Evolutionary conservation across 2,797 vertebrate species (phyloP), one percentile per base, ranked within the genome.

Genomic region (Gephyroberyx darwinii): DNA sequence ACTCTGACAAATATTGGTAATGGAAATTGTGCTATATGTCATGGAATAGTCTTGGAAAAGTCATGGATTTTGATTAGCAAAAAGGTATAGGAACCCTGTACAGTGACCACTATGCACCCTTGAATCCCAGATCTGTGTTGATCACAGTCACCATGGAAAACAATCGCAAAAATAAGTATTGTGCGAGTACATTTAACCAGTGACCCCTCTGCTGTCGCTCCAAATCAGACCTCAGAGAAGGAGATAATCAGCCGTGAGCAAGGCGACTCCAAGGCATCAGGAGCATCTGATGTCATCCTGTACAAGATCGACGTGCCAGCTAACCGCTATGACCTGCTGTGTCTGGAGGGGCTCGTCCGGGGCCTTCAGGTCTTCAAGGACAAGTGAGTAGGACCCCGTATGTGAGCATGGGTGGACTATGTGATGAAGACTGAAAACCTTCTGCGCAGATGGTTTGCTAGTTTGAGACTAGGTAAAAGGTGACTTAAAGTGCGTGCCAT

Each of bases 271-370:
- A 97, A 96, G 80, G 96, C 96, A 2, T 92, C 94, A 0, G 96
- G 93, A 1, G 98, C 97, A 0, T 99, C 98, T 1, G 96, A 99
- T 30, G 77, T 95, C 0, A 17, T 98, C 77, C 89, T 99, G 37
- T 99, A 97, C 79, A 99, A 99, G 92, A 98, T 99, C 0, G 98
- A 99, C 7, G 97, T 99, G 17, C 98, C 98, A 14, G 98, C 98
- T 60, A 99, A 99, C 86, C 95, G 98, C 68, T 98, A 99, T 71
- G 98, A 99, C 81, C 94, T 99, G n/a, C 93, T 99, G 3, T 99
- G 98, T 91, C 91, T 99, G 80, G 98, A 99, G 82, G 98, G 98
- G 12, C 81, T 99, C 77, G 96, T 95, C 71, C 94, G 96, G 66
- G 98, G 97, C 8, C 95, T 99, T 79, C 96, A 97, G 80, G 95